A percentile compares a stretch with the other conserved stretches of the same genome.
Evolutionary conservation across 2,888 invertebrate genomes (phyloP).

Genomic region (Pterobdella sp.): DNA sequence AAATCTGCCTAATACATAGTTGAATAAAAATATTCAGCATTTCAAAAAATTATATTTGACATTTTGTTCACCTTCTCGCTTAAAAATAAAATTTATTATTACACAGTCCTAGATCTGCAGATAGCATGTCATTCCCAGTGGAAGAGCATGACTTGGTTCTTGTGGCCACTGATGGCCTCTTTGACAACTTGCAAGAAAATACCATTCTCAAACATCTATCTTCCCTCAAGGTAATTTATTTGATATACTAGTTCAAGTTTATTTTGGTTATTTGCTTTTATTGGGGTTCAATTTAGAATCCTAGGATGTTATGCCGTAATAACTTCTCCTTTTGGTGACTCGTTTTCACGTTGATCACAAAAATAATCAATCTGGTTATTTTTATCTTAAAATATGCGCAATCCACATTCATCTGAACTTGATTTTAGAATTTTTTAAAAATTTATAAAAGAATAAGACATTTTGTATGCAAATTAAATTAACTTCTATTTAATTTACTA

Average conservation of each 20-base stretch:
- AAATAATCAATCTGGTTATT: no score
- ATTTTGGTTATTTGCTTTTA: not conserved
- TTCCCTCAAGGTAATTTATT: conserved; percentile 43
- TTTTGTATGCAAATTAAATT: no score
- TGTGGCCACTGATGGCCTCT: conserved; percentile 93
- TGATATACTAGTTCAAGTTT: not conserved
- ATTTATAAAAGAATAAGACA: no score
- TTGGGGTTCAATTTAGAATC: no score
- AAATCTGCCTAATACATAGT: no score
- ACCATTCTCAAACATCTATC: conserved; percentile 68
- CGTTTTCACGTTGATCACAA: no score
- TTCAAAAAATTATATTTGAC: no score
- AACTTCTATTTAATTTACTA: conserved; percentile 34
- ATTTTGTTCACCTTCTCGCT: not conserved
- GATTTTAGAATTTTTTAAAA: no score
- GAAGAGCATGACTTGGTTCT: conserved; percentile 80
- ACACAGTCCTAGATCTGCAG: conserved; percentile 76
- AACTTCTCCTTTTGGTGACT: no score
- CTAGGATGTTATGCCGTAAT: no score
- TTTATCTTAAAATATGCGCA: no score
- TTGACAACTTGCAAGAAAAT: conserved; percentile 90
- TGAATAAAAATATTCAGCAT: not conserved
- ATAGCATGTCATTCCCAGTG: conserved; percentile 71
- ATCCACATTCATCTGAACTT: no score
- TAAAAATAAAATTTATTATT: not conserved